Evolutionary conservation across 2,888 invertebrate species (phyloP).

Genomic region (Eudemis profundana): DNA sequence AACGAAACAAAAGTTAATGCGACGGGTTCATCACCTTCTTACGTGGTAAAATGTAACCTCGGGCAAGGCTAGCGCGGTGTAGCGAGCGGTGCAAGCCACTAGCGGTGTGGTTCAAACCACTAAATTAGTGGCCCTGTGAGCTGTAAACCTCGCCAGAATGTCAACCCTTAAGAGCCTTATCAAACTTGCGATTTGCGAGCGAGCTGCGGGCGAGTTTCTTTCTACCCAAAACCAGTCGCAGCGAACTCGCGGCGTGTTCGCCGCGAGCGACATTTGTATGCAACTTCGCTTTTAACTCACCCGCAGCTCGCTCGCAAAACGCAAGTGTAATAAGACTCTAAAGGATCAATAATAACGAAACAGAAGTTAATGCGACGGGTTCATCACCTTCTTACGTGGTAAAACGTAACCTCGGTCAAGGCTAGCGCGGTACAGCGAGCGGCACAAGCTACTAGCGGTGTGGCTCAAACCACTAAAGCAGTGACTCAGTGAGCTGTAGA

Average conservation of each 20-base stretch:
- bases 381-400: constrained; percentile 13
- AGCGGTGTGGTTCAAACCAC: not conserved
- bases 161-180: too few relatives aligned
- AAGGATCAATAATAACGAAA: too few relatives aligned
- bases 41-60: not conserved
- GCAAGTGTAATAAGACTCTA: too few relatives aligned
- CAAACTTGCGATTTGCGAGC: too few relatives aligned
- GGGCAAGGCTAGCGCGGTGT: constrained; percentile 3
- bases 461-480: not conserved
- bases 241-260: too few relatives aligned
- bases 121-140: not conserved
- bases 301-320: too few relatives aligned
- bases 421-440: not conserved
- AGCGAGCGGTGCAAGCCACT: not conserved
- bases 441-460: not conserved
- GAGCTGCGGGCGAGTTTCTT: too few relatives aligned
- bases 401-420: constrained; percentile 19
- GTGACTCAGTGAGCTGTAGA: too few relatives aligned
- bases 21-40: not conserved
- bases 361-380: constrained; percentile 17
- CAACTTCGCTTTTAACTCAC: too few relatives aligned
- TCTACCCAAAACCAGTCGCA: too few relatives aligned
- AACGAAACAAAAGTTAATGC: constrained; percentile 6
- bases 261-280: too few relatives aligned
- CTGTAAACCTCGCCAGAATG: too few relatives aligned